Percentiles rank a stretch among this genome's conserved stretches.
These are phyloP conservation scores for Drosophila subquinaria DNA, from an alignment of 2,888 invertebrate genomes.

Conservation along the genomic window DNA sequence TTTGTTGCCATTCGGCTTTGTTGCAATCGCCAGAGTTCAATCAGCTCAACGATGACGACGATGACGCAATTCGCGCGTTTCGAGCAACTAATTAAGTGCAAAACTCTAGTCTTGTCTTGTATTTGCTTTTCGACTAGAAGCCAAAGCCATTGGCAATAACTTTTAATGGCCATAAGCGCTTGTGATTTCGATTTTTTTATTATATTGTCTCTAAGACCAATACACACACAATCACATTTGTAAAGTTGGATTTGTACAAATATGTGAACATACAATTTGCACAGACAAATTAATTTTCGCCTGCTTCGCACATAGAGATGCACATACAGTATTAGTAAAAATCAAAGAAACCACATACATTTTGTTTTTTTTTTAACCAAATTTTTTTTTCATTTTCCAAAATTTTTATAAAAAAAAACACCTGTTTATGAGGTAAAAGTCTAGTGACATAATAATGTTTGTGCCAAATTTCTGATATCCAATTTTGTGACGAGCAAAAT, in stretches of 20 bases:
- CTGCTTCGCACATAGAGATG: slow-evolving; percentile 1
- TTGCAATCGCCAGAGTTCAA: slow-evolving; percentile 66
- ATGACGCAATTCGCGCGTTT: slow-evolving; percentile 72
- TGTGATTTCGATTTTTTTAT: slow-evolving; percentile 38
- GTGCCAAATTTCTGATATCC: too few relatives aligned
- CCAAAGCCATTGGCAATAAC: slow-evolving; percentile 34
- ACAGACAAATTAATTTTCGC: slow-evolving; percentile 19
- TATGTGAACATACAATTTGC: slow-evolving; percentile 23
- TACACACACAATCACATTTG: background rate
- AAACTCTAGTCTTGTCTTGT: slow-evolving; percentile 49
- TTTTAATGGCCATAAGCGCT: slow-evolving; percentile 47
- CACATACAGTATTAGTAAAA: background rate
- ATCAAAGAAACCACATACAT: background rate
- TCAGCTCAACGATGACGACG: slow-evolving; percentile 39
- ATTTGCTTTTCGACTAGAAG: slow-evolving; percentile 61
- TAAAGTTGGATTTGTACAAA: slow-evolving; percentile 7
- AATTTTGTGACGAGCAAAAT: too few relatives aligned
- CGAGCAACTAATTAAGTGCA: slow-evolving; percentile 75
- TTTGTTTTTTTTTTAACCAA: background rate
- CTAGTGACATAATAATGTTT: too few relatives aligned
- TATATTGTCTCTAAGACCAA: slow-evolving; percentile 27
- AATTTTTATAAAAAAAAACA: too few relatives aligned
- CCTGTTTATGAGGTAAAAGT: too few relatives aligned
- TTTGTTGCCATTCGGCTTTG: slow-evolving; percentile 32
- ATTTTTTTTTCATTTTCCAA: too few relatives aligned